phyloP scores from a whole-genome alignment of 2,888 invertebrate species.

The Creontiades dilutus region DNA sequence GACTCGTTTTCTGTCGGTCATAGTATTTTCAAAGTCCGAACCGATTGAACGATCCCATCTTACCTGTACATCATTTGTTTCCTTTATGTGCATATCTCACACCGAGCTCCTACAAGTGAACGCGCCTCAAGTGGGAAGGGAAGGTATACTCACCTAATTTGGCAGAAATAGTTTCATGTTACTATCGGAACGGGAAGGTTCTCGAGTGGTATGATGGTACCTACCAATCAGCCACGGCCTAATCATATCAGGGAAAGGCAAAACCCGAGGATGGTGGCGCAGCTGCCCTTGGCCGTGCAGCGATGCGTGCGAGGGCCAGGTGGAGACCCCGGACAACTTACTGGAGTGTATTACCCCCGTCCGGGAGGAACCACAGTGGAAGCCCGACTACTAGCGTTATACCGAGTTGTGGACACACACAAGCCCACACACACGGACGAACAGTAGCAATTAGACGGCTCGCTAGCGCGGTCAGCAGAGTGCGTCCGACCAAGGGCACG shows the following conservation, averaged over 20 bases:
- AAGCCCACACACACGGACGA: neutral
- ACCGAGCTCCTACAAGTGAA: no score
- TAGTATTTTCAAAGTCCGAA: no score
- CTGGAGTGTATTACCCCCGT: conserved; percentile 43
- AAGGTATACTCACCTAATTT: no score
- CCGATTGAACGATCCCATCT: no score
- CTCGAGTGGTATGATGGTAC: no score
- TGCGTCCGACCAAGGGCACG: conserved; percentile 65
- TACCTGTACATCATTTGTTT: no score
- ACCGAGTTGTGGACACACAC: neutral
- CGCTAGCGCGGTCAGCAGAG: conserved; percentile 50
- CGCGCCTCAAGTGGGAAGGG: no score
- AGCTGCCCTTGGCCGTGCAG: conserved; percentile 40
- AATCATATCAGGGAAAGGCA: neutral
- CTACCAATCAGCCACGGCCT: no score
- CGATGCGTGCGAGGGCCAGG: conserved; percentile 29
- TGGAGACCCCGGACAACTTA: neutral
- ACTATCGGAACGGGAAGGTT: no score
- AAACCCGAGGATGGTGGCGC: neutral
- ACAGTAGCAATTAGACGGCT: conserved; percentile 5
- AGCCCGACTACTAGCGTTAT: neutral
- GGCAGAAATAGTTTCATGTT: no score
- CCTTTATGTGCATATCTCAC: no score
- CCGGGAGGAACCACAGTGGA: neutral
- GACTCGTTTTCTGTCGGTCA: no score